Conservation (phyloP, 2,888 invertebrate genomes). For the Lysandra coridon region DNA sequence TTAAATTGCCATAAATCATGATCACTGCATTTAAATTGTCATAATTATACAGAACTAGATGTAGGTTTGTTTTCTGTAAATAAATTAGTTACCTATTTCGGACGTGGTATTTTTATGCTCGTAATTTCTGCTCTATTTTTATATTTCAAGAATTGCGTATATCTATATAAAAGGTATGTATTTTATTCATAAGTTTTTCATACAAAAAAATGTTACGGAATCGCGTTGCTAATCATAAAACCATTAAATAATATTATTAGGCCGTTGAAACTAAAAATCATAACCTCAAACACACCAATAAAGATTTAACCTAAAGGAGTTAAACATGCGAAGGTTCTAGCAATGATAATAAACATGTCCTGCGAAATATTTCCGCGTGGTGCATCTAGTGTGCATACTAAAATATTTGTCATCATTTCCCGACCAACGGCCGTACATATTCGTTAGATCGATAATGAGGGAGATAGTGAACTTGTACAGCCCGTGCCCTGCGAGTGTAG, state of each 20-base stretch:
- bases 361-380: background rate
- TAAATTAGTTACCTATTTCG: background rate
- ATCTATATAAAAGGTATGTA: too few species aligned
- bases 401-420: slow-evolving; percentile 38
- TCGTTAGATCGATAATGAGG: slow-evolving; percentile 38
- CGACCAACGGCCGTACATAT: slow-evolving; percentile 36
- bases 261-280: background rate
- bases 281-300: background rate
- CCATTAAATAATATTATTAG: too few species aligned
- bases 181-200: too few species aligned
- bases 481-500: slow-evolving; percentile 19
- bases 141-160: background rate
- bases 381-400: slow-evolving; percentile 30
- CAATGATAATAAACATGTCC: slow-evolving; percentile 26
- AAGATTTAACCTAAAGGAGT: background rate
- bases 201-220: too few species aligned
- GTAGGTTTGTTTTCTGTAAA: background rate
- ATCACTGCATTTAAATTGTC: background rate
- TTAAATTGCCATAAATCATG: background rate
- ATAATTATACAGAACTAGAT: too few species aligned
- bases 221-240: too few species aligned
- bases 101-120: background rate
- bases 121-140: background rate
- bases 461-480: slow-evolving; percentile 31
- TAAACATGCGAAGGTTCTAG: background rate